Evolutionary conservation across 2,888 invertebrate species (phyloP).

Genomic region (Lagria hirta): DNA sequence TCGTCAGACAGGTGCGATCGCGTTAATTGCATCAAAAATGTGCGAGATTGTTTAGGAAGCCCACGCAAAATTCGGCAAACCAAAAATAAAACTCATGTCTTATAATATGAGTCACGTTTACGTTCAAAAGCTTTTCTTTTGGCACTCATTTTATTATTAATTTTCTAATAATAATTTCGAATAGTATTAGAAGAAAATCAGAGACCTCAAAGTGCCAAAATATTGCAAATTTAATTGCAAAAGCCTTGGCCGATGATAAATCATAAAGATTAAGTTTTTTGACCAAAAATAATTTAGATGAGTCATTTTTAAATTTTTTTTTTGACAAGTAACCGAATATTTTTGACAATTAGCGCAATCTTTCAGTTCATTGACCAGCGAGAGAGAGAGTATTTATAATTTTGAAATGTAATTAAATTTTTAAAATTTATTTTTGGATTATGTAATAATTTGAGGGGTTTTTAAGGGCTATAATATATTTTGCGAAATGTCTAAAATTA

Average conservation of each 20-base stretch:
- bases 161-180: slow-evolving; percentile 34
- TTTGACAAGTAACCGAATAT: no score
- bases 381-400: no score
- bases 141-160: slow-evolving; percentile 39
- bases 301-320: no score
- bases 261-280: no score
- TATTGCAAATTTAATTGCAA: slow-evolving; percentile 15
- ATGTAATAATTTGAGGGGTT: slow-evolving; percentile 12
- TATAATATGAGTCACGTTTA: slow-evolving; percentile 35
- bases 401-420: no score
- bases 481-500: slow-evolving; percentile 19
- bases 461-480: slow-evolving; percentile 15
- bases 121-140: slow-evolving; percentile 32
- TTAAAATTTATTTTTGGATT: slow-evolving; percentile 7
- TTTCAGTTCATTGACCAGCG: no score
- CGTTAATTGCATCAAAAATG: slow-evolving; percentile 8
- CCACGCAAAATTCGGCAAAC: slow-evolving; percentile 35
- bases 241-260: slow-evolving; percentile 17
- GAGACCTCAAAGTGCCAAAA: slow-evolving; percentile 14
- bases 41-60: slow-evolving; percentile 36
- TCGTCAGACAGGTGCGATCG: slow-evolving; percentile 4
- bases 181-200: slow-evolving; percentile 8
- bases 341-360: no score
- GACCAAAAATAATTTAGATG: no score
- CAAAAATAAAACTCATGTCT: slow-evolving; percentile 31